These are phyloP conservation scores for Adrianichthys oophorus DNA, from an alignment of 2,797 vertebrate species.

Conservation along the genomic window DNA sequence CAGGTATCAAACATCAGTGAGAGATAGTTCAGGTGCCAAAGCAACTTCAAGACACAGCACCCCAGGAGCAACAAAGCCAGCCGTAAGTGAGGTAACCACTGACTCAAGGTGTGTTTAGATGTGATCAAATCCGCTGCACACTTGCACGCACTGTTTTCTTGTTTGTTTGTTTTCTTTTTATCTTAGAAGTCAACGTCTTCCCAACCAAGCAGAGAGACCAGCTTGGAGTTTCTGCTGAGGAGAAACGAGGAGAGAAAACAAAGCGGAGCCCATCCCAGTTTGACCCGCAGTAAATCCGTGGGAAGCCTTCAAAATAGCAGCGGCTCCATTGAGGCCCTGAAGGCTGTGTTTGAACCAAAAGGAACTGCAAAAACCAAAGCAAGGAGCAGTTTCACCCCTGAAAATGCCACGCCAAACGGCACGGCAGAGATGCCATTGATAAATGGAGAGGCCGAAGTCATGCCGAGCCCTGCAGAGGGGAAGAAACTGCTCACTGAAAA, in stretches of 20 bases:
- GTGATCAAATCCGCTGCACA: not conserved
- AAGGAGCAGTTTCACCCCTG: slow-evolving; percentile 32
- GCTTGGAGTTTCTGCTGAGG: slow-evolving; percentile 29
- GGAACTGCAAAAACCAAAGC: slow-evolving; percentile 2
- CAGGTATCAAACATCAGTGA: slow-evolving; percentile 66
- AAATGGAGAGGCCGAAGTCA: slow-evolving; percentile 33
- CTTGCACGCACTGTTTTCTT: not conserved
- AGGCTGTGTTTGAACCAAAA: slow-evolving; percentile 72
- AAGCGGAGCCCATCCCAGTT: slow-evolving; percentile 12
- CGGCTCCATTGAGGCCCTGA: slow-evolving; percentile 61
- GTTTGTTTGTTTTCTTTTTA: slow-evolving; percentile 6
- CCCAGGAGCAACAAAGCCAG: slow-evolving; percentile 32
- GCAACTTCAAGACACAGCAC: not conserved
- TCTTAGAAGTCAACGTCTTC: slow-evolving; percentile 26
- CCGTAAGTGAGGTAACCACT: slow-evolving; percentile 37
- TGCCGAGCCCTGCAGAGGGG: slow-evolving; percentile 12
- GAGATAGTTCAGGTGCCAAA: slow-evolving; percentile 15
- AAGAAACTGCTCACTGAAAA: not conserved
- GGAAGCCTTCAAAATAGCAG: slow-evolving; percentile 55
- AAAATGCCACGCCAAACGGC: slow-evolving; percentile 1
- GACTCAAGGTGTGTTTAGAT: not conserved
- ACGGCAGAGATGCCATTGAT: slow-evolving; percentile 7
- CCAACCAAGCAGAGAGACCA: slow-evolving; percentile 16
- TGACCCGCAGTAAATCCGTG: slow-evolving; percentile 72
- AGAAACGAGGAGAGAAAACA: slow-evolving; percentile 40